phyloP scores from a whole-genome alignment of 2,797 vertebrate genomes.

The Pogoniulus pusillus region DNA sequence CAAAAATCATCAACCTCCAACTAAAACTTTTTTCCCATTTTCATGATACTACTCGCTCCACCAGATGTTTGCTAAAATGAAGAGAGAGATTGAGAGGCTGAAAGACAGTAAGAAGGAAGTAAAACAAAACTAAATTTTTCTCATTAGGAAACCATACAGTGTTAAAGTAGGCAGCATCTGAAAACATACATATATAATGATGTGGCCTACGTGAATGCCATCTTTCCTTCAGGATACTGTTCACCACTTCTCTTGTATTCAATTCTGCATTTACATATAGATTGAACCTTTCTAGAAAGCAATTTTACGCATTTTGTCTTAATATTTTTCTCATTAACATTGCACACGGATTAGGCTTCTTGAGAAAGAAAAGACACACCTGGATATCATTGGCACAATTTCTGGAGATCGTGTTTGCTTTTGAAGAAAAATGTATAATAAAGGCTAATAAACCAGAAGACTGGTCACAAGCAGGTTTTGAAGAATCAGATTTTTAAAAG shows the following conservation, averaged over 20 bases:
- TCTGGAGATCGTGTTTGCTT: slow-evolving; percentile 9
- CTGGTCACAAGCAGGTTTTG: slow-evolving; percentile 34
- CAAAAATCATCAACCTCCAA: neutral
- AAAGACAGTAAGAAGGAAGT: neutral
- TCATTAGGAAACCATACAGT: slow-evolving; percentile 29
- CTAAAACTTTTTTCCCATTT: neutral
- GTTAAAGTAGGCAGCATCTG: slow-evolving; percentile 27
- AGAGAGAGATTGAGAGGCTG: neutral
- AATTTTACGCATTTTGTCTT: slow-evolving; percentile 71
- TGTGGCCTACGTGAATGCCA: neutral
- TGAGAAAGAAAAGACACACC: slow-evolving; percentile 20
- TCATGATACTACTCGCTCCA: neutral
- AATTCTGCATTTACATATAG: slow-evolving; percentile 67
- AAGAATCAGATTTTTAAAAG: slow-evolving; percentile 9
- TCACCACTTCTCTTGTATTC: slow-evolving; percentile 34
- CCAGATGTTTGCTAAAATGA: neutral
- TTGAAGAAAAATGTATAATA: slow-evolving; percentile 24
- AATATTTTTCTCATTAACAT: slow-evolving; percentile 67
- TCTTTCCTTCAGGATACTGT: slow-evolving; percentile 43
- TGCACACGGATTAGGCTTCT: slow-evolving; percentile 50
- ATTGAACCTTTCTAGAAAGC: slow-evolving; percentile 66
- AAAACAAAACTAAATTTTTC: slow-evolving; percentile 16
- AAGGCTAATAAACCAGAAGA: slow-evolving; percentile 23
- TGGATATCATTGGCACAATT: slow-evolving; percentile 35
- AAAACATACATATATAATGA: slow-evolving; percentile 57